Evolutionary conservation across 2,113 vertebrate genomes (phyloP).

Genomic region (Cryptotis parvus): DNA sequence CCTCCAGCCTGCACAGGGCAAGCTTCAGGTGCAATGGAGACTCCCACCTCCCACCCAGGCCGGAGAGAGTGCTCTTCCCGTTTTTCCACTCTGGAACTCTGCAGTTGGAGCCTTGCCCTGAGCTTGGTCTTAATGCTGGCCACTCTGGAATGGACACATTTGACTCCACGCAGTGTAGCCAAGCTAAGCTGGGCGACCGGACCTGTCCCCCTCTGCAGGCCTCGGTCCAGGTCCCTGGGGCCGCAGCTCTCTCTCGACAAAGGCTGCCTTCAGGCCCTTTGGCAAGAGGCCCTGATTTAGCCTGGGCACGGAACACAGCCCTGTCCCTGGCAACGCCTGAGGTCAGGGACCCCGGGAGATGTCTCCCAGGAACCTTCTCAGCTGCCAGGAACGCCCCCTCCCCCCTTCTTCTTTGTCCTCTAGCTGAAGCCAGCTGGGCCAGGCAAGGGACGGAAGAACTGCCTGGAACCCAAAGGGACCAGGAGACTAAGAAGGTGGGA

Average conservation of each 20-base stretch:
- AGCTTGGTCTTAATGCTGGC: background rate
- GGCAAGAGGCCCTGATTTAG: conserved; percentile 50
- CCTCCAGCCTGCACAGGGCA: background rate
- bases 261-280: conserved; percentile 53
- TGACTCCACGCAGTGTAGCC: too few relatives aligned
- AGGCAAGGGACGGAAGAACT: background rate
- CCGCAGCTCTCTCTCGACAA: conserved; percentile 44
- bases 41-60: too few relatives aligned
- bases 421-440: background rate
- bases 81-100: background rate
- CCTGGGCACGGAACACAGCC: background rate
- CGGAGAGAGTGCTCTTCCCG: too few relatives aligned
- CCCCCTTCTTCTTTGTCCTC: background rate
- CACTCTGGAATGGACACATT: too few relatives aligned
- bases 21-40: background rate
- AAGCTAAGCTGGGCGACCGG: background rate
- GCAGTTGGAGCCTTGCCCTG: background rate
- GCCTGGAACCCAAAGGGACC: rapidly evolving
- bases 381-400: background rate
- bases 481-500: background rate
- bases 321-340: conserved; percentile 5
- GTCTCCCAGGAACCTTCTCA: background rate
- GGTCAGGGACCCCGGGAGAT: background rate
- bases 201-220: background rate
- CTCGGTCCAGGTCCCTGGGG: background rate